Evolutionary conservation across 2,888 invertebrate species (phyloP).

Genomic region (Xestia xanthographa): DNA sequence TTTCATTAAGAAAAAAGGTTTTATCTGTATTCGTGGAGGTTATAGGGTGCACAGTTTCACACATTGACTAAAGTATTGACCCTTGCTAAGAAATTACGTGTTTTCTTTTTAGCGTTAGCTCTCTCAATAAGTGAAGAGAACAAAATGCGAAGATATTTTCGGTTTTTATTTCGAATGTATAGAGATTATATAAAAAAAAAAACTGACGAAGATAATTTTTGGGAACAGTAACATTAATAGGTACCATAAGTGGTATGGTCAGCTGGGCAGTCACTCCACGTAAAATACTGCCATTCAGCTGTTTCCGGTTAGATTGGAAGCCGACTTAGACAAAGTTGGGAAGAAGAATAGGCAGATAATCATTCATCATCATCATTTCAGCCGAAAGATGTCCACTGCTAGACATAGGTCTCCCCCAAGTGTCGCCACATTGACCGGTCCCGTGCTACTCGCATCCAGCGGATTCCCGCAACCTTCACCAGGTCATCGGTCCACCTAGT

Average conservation of each 20-base stretch:
- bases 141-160: background rate
- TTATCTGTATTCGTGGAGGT: background rate
- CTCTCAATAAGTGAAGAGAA: background rate
- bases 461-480: no score
- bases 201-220: background rate
- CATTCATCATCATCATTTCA: no score
- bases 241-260: no score
- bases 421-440: no score
- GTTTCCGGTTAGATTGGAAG: background rate
- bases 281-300: background rate
- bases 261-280: background rate
- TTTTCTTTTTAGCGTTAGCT: background rate
- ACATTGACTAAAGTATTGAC: conserved; percentile 3
- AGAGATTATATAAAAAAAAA: background rate
- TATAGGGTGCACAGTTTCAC: background rate
- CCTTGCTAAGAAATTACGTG: background rate
- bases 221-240: background rate
- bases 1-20: conserved; percentile 37
- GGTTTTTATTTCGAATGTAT: background rate
- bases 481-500: no score
- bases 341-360: background rate
- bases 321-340: background rate
- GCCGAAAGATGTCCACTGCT: no score
- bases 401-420: no score
- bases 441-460: no score